phyloP scores from a whole-genome alignment of 2,797 vertebrate genomes.

The Lycodopsis pacificus region DNA sequence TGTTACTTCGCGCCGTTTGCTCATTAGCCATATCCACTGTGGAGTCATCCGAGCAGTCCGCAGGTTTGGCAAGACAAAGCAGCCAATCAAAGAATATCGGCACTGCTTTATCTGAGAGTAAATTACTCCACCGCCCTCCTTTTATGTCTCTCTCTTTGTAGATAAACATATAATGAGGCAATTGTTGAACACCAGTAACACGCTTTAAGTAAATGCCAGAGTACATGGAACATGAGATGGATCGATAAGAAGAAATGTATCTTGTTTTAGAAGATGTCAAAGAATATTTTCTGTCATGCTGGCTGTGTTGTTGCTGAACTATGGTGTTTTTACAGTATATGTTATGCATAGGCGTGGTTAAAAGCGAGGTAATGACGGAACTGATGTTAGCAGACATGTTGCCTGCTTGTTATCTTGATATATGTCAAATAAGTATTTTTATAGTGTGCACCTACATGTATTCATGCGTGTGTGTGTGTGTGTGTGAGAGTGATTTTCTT shows the following conservation, averaged over 20 bases:
- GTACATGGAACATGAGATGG: constrained; percentile 4
- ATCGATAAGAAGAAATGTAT: constrained; percentile 7
- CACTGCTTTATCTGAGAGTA: constrained; percentile 49
- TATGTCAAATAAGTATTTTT: constrained; percentile 53
- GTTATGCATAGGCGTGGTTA: constrained; percentile 34
- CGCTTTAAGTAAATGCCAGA: constrained; percentile 37
- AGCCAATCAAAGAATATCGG: constrained; percentile 62
- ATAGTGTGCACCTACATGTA: constrained; percentile 33
- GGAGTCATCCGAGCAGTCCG: constrained; percentile 35
- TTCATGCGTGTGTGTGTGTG: constrained; percentile 11
- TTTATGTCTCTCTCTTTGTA: constrained; percentile 54
- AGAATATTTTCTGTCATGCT: not conserved
- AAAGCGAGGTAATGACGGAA: constrained; percentile 32
- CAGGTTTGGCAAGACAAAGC: constrained; percentile 50
- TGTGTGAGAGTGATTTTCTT: constrained; percentile 20
- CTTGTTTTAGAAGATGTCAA: constrained; percentile 9
- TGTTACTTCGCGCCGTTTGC: constrained; percentile 26
- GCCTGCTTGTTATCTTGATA: constrained; percentile 42
- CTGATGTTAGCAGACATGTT: constrained; percentile 24
- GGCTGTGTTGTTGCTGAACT: not conserved
- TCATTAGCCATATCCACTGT: constrained; percentile 53
- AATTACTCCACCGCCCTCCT: constrained; percentile 42
- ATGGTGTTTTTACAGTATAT: constrained; percentile 1
- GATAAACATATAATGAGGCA: constrained; percentile 55
- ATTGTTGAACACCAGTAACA: constrained; percentile 46